phyloP scores from a whole-genome alignment of 2,888 invertebrate genomes.

The Laothoe populi region DNA sequence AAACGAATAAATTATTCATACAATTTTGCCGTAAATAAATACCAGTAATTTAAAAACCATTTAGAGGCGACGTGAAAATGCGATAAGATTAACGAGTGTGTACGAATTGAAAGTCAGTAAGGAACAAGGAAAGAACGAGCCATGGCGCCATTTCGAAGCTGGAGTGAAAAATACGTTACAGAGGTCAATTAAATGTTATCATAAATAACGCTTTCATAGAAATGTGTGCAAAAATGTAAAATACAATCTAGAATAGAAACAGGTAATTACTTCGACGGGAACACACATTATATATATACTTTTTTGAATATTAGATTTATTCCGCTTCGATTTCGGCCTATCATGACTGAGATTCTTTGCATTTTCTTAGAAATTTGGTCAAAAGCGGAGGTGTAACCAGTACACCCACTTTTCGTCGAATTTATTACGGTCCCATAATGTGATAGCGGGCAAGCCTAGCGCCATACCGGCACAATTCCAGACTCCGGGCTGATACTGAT shows the following conservation, averaged over 20 bases:
- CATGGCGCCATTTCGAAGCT: slow-evolving; percentile 4
- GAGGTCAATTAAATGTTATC: slow-evolving; percentile 15
- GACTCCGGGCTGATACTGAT: too few relatives aligned
- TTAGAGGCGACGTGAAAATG: slow-evolving; percentile 11
- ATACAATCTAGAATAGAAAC: background rate
- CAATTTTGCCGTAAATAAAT: slow-evolving; percentile 1
- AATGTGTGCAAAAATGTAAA: slow-evolving; percentile 4
- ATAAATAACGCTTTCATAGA: slow-evolving; percentile 11
- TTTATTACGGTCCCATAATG: too few relatives aligned
- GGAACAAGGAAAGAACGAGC: background rate
- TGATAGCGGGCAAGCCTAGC: too few relatives aligned
- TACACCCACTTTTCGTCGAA: too few relatives aligned
- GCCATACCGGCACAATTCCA: too few relatives aligned
- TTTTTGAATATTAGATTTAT: too few relatives aligned
- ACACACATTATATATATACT: background rate
- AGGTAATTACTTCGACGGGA: background rate
- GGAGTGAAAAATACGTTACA: slow-evolving; percentile 14
- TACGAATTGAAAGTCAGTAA: slow-evolving; percentile 15
- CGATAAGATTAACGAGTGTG: slow-evolving; percentile 11
- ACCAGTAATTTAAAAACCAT: slow-evolving; percentile 12
- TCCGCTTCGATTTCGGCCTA: too few relatives aligned
- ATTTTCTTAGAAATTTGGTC: too few relatives aligned
- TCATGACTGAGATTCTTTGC: too few relatives aligned
- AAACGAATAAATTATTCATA: background rate
- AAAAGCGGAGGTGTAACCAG: too few relatives aligned